Percentiles rank a stretch among this genome's conserved stretches.
Evolutionary conservation across 1,140 invertebrate species (phyloP).

Genomic region (Meloidogyne floridensis): DNA sequence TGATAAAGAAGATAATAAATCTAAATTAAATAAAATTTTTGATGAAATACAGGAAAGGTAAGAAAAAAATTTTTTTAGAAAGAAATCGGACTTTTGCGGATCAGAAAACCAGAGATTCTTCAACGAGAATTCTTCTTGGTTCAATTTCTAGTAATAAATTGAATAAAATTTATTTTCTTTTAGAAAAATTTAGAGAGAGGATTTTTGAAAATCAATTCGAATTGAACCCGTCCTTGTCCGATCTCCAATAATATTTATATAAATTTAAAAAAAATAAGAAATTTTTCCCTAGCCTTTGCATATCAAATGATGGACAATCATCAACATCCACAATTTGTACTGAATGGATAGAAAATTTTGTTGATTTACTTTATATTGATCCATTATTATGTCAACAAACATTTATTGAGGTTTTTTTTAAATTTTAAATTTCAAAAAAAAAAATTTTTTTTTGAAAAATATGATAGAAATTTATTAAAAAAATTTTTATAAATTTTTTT

Average conservation of each 20-base stretch:
- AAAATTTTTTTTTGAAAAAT: no score
- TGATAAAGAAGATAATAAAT: background rate
- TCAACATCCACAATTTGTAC: background rate
- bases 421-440: no score
- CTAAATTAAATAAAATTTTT: background rate
- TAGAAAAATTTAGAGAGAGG: no score
- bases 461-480: no score
- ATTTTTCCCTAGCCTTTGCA: background rate
- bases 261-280: background rate
- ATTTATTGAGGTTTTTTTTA: constrained; percentile 38
- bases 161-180: no score
- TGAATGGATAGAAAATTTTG: constrained; percentile 22
- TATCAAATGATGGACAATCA: background rate
- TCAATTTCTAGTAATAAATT: no score
- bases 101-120: no score
- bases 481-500: background rate
- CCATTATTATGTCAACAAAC: constrained; percentile 11
- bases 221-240: no score
- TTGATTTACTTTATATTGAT: constrained; percentile 32
- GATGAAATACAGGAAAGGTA: background rate
- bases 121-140: no score
- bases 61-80: background rate
- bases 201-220: no score
- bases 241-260: no score
- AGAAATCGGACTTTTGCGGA: no score